Base-by-base conservation (phyloP, 2,888 invertebrate genomes). In the Trachelus tabidus region DNA sequence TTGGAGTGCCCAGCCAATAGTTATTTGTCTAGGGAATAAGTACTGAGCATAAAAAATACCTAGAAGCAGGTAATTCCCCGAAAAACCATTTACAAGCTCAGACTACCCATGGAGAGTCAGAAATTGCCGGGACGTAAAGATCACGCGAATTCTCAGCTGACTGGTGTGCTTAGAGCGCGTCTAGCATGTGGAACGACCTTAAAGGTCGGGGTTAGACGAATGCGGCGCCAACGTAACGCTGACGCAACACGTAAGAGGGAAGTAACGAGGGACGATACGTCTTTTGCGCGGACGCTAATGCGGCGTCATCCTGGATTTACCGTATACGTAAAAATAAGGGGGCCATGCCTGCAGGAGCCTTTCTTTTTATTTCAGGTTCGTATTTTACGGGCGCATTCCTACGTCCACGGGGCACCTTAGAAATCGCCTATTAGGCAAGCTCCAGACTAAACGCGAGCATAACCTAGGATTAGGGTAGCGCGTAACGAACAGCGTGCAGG, bases 211-310 rank as follows among this genome's bases (percentile, higher is more conserved):
- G 56, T 56, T 34, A 87, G 86, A 89, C 86, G 83, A 85, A 88
- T 87, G 87, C 87, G 89, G 88, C 89, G 89, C 89, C 89, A 87
- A 83, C 83, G 85, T 85, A 85, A 82, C 86, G 86, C 88, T 88
- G 89, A 89, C 89, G 89, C 88, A 89, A 89, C 89, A 88, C 87
- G 89, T 89, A 84, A 83, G 82, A 73, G 56, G 78, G 81, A 78
- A 80, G 79, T 81, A 83, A 82, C 81, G 81, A 80, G 82, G 79
- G 82, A 83, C 85, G 85, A 83, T 83, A 81, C 80, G 84, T 87
- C 79, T 80, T 76, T 34, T 15, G 79, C 80, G 83, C 81, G 79
- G 81, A 81, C 82, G 76, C 69, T 74, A 76, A 79, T 76, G 79
- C 79, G 76, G 34, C 69, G 68, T 79, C 73, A 76, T 76, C 35